Evolutionary conservation across 2,888 invertebrate genomes (phyloP), one percentile per base, ranked within the genome.

Genomic region (Lycaena phlaeas): DNA sequence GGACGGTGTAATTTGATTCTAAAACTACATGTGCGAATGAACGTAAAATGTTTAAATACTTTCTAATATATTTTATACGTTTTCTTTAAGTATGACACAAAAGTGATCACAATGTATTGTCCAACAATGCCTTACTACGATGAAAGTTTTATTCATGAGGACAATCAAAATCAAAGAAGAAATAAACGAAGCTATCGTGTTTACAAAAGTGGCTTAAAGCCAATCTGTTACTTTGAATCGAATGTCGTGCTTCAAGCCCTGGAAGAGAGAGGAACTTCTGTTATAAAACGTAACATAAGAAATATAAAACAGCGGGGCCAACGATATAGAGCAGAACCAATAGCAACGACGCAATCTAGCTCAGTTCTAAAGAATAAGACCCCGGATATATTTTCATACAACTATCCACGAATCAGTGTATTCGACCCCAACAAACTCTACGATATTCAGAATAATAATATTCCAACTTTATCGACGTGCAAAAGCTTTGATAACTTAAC

Each of bases 151-250:
- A 78, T 86, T 45, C 59, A 75, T 39, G 78, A 79, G 46, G 85
- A 86, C 51, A 82, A 74, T 58, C 61, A 68, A 41, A 86, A 86
- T 57, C 85, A 85, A 51, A 67, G 78, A 52, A 66, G 74, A 52
- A 84, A 85, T 55, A 86, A 86, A 51, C 69, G 85, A 38, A 86
- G 85, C 53, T 86, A 86, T 56, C 75, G 75, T 41, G 84, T 86
- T 22, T 81, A 81, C 49, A 86, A 84, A 59, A 76, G 70, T 56
- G 84, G 85, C n/a, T 52, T 68, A 38, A 69, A 53, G 36, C 73
- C 82, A 11, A 52, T 73, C 40, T 59, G 52, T 36, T 55, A 74
- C 46, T 50, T 76, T 44, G 76, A 81, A 49, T 63, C 69, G 1
- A 64, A 61, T 42, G 72, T 73, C 49, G 70, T 75, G 31, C 53